phyloP scores from a whole-genome alignment of 2,888 invertebrate genomes.

The Nymphalis urticae region DNA sequence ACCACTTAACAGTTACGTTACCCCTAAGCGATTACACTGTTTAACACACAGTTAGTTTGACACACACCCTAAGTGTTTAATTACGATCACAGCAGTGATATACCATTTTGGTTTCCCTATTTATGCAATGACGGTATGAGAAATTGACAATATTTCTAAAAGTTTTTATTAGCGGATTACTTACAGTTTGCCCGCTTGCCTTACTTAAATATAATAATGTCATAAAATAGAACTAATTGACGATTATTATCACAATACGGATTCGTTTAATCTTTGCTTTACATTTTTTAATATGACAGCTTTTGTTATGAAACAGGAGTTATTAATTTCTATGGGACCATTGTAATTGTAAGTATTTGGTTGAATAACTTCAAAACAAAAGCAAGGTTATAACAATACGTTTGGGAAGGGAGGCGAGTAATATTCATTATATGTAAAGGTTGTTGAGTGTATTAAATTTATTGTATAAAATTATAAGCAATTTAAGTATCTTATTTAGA shows the following conservation, averaged over 20 bases:
- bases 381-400: conserved; percentile 3
- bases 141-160: too few relatives aligned
- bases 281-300: background rate
- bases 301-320: conserved; percentile 13
- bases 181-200: background rate
- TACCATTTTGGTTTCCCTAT: too few relatives aligned
- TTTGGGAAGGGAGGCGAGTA: background rate
- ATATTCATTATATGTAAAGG: background rate
- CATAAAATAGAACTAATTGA: too few relatives aligned
- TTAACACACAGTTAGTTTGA: too few relatives aligned
- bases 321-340: conserved; percentile 11
- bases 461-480: background rate
- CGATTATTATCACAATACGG: background rate
- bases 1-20: background rate
- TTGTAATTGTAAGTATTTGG: conserved; percentile 11
- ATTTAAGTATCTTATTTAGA: too few relatives aligned
- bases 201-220: too few relatives aligned
- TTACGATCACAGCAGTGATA: background rate
- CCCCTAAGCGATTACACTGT: too few relatives aligned
- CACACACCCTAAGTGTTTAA: background rate
- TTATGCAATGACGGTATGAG: too few relatives aligned
- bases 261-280: background rate
- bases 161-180: too few relatives aligned
- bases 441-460: background rate
- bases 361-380: conserved; percentile 7